Base-by-base conservation (phyloP, 2,113 vertebrate species). In the Nothoprocta perdicaria region DNA sequence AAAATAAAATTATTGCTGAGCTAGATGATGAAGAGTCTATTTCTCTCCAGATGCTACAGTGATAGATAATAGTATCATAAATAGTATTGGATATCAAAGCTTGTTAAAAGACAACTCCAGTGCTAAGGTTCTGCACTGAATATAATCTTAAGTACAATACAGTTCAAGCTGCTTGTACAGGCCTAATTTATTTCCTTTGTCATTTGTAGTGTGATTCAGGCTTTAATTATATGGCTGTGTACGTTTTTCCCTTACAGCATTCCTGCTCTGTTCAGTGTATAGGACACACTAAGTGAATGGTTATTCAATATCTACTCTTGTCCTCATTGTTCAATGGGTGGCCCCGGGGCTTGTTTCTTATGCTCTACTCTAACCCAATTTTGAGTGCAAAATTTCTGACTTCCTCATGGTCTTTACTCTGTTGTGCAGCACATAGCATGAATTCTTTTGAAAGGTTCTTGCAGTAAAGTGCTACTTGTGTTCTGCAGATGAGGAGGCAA, bases 221-320 rank as follows among this genome's bases (percentile, higher is more conserved):
- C 55, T 94, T 77, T 74, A 91, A 82, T 87, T 78, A 60, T 27
- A 7, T 38, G 38, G n/a, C 78, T 72, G n/a, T 19, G 80, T 67
- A 15, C 61, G 61, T 3, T 13, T 72, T 95, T 91, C 29, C 29
- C 13, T 85, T 22, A 35, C 15, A 26, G 27, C 24, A 40, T 60
- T 78, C 14, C 50, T 68, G 24, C 76, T 83, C 78, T 33, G 35
- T 84, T 90, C 73, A 46, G 14, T 68, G 16, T 4, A 0, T 13
- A 52, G n/a, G n/a, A 27, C 67, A 91, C 52, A 75, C 22, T 68
- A 46, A 57, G 8, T 73, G 52, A 60, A 14, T 81, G 80, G 35
- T 94, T 80, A 78, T 35, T 91, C 43, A 48, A 2, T 82, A 69
- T 90, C 89, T 92, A 29, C 53, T 71, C 23, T 80, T 91, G 69